Conservation (phyloP, 2,888 invertebrate genomes). For the Leptopilina myrica region DNA sequence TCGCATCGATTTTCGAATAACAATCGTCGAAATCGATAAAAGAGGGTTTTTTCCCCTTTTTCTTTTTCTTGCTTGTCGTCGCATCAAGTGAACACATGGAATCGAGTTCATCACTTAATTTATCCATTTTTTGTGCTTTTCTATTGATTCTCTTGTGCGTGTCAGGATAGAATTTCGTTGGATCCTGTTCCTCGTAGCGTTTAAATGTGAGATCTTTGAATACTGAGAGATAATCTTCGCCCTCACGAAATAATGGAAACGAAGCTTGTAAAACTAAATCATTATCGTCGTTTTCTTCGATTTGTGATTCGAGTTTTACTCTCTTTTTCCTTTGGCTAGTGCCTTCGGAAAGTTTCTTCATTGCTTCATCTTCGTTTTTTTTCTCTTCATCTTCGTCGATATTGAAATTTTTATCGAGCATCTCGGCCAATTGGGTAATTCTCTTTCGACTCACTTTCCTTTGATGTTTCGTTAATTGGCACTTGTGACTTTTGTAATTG, state of each 20-base stretch:
- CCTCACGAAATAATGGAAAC: background rate
- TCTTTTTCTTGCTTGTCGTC: background rate
- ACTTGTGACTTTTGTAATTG: background rate
- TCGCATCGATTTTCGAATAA: background rate
- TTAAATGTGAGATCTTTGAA: slow-evolving; percentile 34
- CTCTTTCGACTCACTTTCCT: slow-evolving; percentile 3
- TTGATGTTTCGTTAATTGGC: background rate
- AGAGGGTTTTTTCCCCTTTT: background rate
- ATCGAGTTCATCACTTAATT: slow-evolving; percentile 13
- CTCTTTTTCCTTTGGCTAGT: background rate
- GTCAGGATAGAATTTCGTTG: background rate
- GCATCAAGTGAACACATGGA: background rate
- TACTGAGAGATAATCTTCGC: background rate
- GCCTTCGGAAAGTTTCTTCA: too few relatives aligned
- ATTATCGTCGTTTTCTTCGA: slow-evolving; percentile 7
- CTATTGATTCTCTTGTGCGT: background rate
- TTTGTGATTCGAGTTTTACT: slow-evolving; percentile 47
- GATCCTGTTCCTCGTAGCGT: slow-evolving; percentile 18
- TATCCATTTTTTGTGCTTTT: background rate
- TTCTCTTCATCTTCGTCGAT: slow-evolving; percentile 41
- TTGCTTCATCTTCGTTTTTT: too few relatives aligned
- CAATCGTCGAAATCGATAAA: background rate
- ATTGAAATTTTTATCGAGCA: slow-evolving; percentile 16
- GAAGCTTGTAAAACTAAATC: background rate
- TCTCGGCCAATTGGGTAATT: background rate